Evolutionary conservation across 2,113 vertebrate genomes (phyloP).

Genomic region (Narcine bancroftii): DNA sequence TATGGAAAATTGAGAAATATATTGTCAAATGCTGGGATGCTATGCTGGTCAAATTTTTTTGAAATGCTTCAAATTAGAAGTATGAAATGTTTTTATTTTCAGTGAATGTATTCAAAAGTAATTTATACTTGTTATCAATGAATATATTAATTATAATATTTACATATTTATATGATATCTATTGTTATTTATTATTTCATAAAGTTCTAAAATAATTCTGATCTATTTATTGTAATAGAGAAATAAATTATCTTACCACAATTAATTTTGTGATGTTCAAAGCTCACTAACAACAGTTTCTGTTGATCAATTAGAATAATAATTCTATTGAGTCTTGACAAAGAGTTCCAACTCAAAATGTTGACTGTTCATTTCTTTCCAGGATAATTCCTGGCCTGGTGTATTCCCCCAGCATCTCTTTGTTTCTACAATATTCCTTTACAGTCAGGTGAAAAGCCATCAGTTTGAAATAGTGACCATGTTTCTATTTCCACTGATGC

Average conservation of each 20-base stretch:
- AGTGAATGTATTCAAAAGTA: not conserved
- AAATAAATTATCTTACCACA: not conserved
- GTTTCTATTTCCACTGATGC: too few relatives aligned
- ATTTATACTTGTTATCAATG: not conserved
- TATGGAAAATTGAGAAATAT: not conserved
- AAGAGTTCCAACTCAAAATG: too few relatives aligned
- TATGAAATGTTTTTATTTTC: not conserved
- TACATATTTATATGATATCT: not conserved
- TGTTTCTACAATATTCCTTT: too few relatives aligned
- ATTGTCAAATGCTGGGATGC: not conserved
- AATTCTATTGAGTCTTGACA: too few relatives aligned
- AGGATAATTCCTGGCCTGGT: too few relatives aligned
- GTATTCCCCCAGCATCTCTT: too few relatives aligned
- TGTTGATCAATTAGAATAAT: too few relatives aligned
- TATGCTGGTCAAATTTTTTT: not conserved
- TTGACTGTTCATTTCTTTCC: too few relatives aligned
- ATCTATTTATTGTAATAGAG: not conserved
- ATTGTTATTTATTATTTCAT: not conserved
- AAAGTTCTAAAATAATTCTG: not conserved
- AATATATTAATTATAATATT: not conserved
- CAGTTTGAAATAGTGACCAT: too few relatives aligned
- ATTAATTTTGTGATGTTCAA: not conserved
- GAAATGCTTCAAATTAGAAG: not conserved
- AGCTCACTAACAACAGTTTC: too few relatives aligned
- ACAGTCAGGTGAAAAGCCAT: too few relatives aligned